phyloP scores from a whole-genome alignment of 2,888 invertebrate genomes.

The Athetis lepigone region DNA sequence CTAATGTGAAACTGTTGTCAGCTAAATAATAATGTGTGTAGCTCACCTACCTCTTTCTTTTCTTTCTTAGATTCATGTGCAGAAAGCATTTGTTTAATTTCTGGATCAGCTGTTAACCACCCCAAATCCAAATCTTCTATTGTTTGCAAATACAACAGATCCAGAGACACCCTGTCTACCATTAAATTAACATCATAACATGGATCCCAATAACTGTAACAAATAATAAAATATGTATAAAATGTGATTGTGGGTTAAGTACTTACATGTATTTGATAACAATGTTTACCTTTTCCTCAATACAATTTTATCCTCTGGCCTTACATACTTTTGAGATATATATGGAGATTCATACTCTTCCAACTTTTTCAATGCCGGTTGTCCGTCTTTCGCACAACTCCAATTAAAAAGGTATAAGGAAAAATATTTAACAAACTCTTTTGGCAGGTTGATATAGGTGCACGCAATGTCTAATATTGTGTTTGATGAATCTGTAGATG shows the following conservation, averaged over 20 bases:
- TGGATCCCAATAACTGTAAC: constrained; percentile 96
- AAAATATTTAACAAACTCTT: constrained; percentile 96
- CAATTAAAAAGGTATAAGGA: constrained; percentile 96
- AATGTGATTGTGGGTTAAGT: neutral
- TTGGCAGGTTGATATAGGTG: constrained; percentile 94
- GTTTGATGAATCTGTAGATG: constrained; percentile 96
- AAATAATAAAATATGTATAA: constrained; percentile 25
- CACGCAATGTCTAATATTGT: constrained; percentile 95
- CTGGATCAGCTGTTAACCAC: constrained; percentile 95
- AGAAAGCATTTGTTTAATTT: constrained; percentile 92
- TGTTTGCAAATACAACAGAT: constrained; percentile 96
- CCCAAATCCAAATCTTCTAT: constrained; percentile 96
- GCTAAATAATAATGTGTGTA: no score
- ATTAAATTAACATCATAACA: constrained; percentile 95
- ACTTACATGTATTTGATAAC: neutral
- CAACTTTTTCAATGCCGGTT: constrained; percentile 95
- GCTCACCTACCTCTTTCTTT: constrained; percentile 93
- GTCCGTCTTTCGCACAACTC: constrained; percentile 93
- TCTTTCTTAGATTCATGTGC: constrained; percentile 94
- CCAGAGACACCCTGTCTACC: constrained; percentile 95
- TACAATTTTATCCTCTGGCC: constrained; percentile 94
- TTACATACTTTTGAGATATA: constrained; percentile 95
- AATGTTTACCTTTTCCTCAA: constrained; percentile 94
- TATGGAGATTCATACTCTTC: constrained; percentile 99
- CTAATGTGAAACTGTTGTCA: no score